phyloP scores from a whole-genome alignment of 2,113 vertebrate species.

The Sterrhoptilus dennistouni region DNA sequence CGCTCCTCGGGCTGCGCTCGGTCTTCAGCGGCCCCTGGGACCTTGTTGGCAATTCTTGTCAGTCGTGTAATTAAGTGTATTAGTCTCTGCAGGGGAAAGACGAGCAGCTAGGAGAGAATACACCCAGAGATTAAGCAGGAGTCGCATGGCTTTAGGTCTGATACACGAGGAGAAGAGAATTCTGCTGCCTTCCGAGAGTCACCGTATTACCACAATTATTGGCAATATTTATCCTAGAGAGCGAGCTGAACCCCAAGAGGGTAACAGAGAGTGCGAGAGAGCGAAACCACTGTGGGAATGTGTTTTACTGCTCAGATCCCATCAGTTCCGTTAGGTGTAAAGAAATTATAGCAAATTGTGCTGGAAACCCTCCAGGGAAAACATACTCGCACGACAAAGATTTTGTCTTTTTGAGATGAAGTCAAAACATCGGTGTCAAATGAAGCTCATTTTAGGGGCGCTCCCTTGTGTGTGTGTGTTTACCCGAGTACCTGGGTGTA shows the following conservation, averaged over 20 bases:
- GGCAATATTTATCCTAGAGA: constrained; percentile 30
- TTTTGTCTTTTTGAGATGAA: constrained; percentile 69
- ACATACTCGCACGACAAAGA: constrained; percentile 36
- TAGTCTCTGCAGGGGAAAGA: constrained; percentile 4
- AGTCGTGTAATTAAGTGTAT: constrained; percentile 2
- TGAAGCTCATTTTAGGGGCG: background rate
- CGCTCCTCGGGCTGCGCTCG: background rate
- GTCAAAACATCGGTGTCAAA: constrained; percentile 58
- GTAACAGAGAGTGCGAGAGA: constrained; percentile 5
- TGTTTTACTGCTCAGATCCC: background rate
- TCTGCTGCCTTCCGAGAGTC: background rate
- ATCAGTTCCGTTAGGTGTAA: constrained; percentile 47
- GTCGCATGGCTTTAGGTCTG: background rate
- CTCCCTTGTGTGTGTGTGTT: background rate
- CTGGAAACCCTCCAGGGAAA: constrained; percentile 59
- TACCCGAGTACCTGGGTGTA: background rate
- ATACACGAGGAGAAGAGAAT: background rate
- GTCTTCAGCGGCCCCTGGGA: background rate
- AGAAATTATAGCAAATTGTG: constrained; percentile 58
- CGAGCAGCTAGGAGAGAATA: background rate
- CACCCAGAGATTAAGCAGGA: background rate
- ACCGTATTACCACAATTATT: background rate
- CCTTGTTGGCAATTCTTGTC: background rate
- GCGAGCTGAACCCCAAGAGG: constrained; percentile 32
- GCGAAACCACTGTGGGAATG: constrained; percentile 19